Evolutionary conservation across 2,113 vertebrate genomes (phyloP), one percentile per base, ranked within the genome.

Genomic region (Empidonax traillii): DNA sequence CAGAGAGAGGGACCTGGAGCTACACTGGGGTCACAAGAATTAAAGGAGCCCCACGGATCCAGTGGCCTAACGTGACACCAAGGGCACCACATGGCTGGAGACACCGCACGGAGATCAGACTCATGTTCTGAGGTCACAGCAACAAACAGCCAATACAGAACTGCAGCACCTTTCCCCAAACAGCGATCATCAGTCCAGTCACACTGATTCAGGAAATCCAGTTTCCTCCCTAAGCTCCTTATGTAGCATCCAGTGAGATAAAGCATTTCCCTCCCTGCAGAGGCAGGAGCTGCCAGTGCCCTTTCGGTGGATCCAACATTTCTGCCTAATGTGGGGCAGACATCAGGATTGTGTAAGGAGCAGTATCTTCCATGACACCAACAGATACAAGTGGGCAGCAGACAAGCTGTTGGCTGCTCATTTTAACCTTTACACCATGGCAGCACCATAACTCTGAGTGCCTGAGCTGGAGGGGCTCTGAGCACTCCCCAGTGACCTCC

Each of bases 1-100:
- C 1, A 28, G 39, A 59, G 9, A 37, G 53, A 63, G 28, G 51
- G 63, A 31, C 61, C 65, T 23, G 30, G 43, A 31, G 66, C 39
- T 53, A 0, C 1, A 12, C 24, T 51, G 66, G 33, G 33, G 33
- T 6, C 46, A 31, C 18, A 3, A 0, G 24, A 28, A 44, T 21
- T 17, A 17, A 30, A 33, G 2, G 1, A 71, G 68, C 59, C 21
- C 13, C 1, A 0, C 2, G 49, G 85, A 67, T 53, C 23, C 0
- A 1, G 19, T 5, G 14, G 61, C 28, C 28, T n/a, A 7, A 10
- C 4, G 16, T 5, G 51, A n/a, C 11, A 19, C 21, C 5, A 9
- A 8, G 6, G 74, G 14, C 8, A 24, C 1, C 13, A 24, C 10
- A 4, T 2, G 23, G 52, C 77, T 63, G 37, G 51, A 49, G 47